Percentiles rank a stretch among this genome's conserved stretches.
Evolutionary conservation across 2,888 invertebrate species (phyloP).

Genomic region (Epinotia nisella): DNA sequence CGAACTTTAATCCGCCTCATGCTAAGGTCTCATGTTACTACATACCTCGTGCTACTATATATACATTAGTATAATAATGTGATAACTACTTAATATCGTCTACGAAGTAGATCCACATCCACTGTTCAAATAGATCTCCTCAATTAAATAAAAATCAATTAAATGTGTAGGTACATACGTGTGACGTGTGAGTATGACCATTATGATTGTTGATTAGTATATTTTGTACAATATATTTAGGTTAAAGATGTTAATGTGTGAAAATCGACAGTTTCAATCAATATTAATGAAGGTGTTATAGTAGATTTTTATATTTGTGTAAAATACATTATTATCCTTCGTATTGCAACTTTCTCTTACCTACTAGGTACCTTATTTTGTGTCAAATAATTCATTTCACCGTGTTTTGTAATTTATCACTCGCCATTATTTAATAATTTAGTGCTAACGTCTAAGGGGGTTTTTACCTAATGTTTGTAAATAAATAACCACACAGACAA

Average conservation of each 20-base stretch:
- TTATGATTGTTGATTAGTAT: slow-evolving; percentile 23
- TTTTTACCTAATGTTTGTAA: background rate
- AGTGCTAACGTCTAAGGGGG: background rate
- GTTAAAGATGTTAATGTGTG: background rate
- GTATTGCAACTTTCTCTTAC: background rate
- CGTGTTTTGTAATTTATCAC: background rate
- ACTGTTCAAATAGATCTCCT: slow-evolving; percentile 27
- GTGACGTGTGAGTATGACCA: slow-evolving; percentile 19
- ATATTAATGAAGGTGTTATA: background rate
- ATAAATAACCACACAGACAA: slow-evolving; percentile 25
- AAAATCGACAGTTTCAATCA: background rate
- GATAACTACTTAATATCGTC: slow-evolving; percentile 11
- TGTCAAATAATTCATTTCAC: background rate
- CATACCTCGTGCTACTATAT: too few relatives aligned
- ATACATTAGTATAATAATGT: background rate
- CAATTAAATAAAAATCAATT: slow-evolving; percentile 7
- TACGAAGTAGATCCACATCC: slow-evolving; percentile 11
- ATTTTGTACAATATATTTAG: slow-evolving; percentile 20
- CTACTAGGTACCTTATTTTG: background rate
- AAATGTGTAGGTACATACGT: background rate
- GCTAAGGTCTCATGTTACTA: background rate
- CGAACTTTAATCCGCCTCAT: too few relatives aligned
- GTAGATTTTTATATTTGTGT: background rate
- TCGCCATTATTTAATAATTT: background rate
- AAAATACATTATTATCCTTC: background rate